phyloP scores from a whole-genome alignment of 2,888 invertebrate species.

The Latheticus oryzae region DNA sequence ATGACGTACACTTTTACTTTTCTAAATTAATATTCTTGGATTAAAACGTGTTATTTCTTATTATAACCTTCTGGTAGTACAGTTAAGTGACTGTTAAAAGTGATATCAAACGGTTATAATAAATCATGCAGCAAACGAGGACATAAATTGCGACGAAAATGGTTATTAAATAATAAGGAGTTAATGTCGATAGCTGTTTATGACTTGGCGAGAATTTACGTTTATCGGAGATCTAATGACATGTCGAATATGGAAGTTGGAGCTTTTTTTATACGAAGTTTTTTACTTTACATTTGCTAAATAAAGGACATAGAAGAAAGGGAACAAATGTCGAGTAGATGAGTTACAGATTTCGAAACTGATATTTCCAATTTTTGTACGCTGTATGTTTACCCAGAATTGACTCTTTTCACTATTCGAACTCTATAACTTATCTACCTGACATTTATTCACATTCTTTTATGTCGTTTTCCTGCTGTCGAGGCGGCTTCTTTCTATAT shows the following conservation, averaged over 20 bases:
- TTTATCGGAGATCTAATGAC: conserved; percentile 11
- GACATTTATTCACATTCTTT: no score
- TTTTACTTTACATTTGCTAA: conserved; percentile 24
- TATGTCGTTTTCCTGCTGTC: no score
- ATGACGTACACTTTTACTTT: conserved; percentile 35
- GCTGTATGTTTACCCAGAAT: no score
- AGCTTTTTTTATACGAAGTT: no score
- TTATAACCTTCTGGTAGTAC: conserved; percentile 22
- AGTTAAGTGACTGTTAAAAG: conserved; percentile 28
- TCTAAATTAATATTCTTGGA: conserved; percentile 20
- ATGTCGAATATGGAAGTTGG: conserved; percentile 23
- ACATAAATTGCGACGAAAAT: conserved; percentile 38
- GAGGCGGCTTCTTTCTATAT: no score
- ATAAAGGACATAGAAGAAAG: conserved; percentile 37
- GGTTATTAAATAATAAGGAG: conserved; percentile 36
- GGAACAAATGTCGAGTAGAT: conserved; percentile 40
- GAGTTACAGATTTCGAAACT: conserved; percentile 39
- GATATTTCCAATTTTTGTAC: no score
- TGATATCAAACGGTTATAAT: conserved; percentile 24
- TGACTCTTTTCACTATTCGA: no score
- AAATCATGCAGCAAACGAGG: conserved; percentile 36
- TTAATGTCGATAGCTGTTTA: conserved; percentile 24
- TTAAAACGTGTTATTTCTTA: conserved; percentile 6
- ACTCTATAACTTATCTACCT: no score
- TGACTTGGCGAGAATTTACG: conserved; percentile 18